phyloP scores from a whole-genome alignment of 2,113 vertebrate genomes.

The Clinocottus analis region DNA sequence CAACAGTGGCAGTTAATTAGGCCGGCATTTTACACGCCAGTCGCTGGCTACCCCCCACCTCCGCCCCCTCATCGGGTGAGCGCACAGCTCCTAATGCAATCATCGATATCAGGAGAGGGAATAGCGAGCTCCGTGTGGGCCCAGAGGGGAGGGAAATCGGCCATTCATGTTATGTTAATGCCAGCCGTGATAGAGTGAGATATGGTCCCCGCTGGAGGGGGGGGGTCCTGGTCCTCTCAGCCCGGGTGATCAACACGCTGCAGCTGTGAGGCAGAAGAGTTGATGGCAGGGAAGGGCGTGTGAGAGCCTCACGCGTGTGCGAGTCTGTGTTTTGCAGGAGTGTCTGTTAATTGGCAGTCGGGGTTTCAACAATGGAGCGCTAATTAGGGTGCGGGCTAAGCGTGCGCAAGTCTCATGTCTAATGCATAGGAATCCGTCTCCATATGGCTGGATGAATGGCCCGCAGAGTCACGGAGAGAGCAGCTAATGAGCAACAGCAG shows the following conservation, averaged over 20 bases:
- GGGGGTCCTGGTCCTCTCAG: slow-evolving; percentile 45
- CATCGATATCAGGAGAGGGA: slow-evolving; percentile 63
- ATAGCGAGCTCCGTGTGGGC: slow-evolving; percentile 19
- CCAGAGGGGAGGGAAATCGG: slow-evolving; percentile 53
- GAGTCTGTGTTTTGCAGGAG: slow-evolving; percentile 46
- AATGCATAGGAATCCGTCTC: slow-evolving; percentile 73
- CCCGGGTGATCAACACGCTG: slow-evolving; percentile 61
- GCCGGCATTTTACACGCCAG: slow-evolving; percentile 33
- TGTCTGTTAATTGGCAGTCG: slow-evolving; percentile 70
- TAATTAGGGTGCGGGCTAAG: slow-evolving; percentile 70
- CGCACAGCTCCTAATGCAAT: slow-evolving; percentile 48
- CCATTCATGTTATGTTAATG: slow-evolving; percentile 79
- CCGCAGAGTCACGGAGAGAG: slow-evolving; percentile 57
- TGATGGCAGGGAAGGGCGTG: slow-evolving; percentile 2
- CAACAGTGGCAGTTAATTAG: slow-evolving; percentile 40
- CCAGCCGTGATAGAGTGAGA: slow-evolving; percentile 66
- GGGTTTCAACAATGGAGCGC: slow-evolving; percentile 61
- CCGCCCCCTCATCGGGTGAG: neutral
- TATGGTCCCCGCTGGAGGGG: slow-evolving; percentile 67
- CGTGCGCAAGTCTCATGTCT: slow-evolving; percentile 50
- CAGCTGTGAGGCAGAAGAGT: slow-evolving; percentile 51
- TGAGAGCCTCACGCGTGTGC: slow-evolving; percentile 15
- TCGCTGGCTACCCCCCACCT: neutral
- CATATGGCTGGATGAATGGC: slow-evolving; percentile 61
- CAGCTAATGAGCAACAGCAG: slow-evolving; percentile 59